These are phyloP conservation scores for Bubo blakistoni DNA, from an alignment of 2,113 vertebrate genomes.

Conservation along the genomic window DNA sequence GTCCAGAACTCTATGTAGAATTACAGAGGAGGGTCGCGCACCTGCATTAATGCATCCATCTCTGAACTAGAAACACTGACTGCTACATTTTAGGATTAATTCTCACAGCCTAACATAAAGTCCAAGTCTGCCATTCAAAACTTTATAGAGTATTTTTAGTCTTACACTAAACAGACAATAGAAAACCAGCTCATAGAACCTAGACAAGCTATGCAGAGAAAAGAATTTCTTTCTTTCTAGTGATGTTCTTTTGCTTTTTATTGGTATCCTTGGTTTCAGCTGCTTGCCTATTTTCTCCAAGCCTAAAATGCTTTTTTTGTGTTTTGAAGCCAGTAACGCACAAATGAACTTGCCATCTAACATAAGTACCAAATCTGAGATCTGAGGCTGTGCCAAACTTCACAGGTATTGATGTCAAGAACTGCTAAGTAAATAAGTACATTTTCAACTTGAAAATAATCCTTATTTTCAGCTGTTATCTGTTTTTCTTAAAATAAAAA, in stretches of 20 bases:
- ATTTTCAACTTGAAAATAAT: background rate
- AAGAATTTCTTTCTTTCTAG: background rate
- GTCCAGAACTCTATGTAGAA: fast-evolving
- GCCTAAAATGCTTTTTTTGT: background rate
- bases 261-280: background rate
- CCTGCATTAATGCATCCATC: background rate
- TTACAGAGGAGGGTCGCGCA: background rate
- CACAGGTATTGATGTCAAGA: background rate
- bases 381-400: background rate
- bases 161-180: background rate
- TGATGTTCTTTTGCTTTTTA: background rate
- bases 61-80: background rate
- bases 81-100: background rate
- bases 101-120: background rate
- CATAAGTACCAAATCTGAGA: background rate
- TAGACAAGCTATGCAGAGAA: background rate
- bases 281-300: background rate
- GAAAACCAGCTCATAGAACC: background rate
- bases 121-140: background rate
- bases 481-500: background rate
- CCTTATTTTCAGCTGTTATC: background rate
- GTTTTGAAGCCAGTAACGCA: background rate
- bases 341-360: background rate
- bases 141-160: background rate
- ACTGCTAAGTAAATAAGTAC: background rate